Evolutionary conservation across 2,797 vertebrate genomes (phyloP).

Genomic region (Cottoperca gobio): DNA sequence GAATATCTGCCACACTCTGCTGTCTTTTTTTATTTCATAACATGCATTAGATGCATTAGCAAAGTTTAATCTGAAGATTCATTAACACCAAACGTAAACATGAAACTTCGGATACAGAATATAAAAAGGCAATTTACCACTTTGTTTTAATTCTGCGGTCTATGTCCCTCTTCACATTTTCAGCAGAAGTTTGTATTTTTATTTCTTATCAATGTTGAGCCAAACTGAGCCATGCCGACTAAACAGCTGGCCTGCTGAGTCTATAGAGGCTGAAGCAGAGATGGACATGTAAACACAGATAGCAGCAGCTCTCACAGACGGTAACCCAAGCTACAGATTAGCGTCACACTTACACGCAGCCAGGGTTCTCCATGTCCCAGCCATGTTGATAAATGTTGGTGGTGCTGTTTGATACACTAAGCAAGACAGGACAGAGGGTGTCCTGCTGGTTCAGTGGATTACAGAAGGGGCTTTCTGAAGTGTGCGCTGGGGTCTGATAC

Average conservation of each 20-base stretch:
- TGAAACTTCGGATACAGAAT: background rate
- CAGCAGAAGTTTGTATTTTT: conserved; percentile 49
- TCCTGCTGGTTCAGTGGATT: conserved; percentile 26
- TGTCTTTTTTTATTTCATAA: background rate
- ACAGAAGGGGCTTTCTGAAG: background rate
- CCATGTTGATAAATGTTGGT: conserved; percentile 63
- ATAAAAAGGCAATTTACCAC: background rate
- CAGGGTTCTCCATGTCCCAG: conserved; percentile 73
- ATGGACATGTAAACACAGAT: conserved; percentile 76
- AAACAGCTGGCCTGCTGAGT: conserved; percentile 84
- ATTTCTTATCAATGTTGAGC: conserved; percentile 59
- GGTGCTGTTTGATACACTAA: conserved; percentile 27
- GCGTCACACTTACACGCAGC: conserved; percentile 73
- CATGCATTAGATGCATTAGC: background rate
- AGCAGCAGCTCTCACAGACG: conserved; percentile 59
- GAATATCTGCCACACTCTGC: background rate
- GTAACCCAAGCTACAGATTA: conserved; percentile 79
- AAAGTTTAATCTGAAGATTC: background rate
- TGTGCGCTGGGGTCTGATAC: background rate
- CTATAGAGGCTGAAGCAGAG: conserved; percentile 68
- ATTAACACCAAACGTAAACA: conserved; percentile 3
- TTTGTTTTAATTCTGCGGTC: background rate
- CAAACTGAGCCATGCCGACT: conserved; percentile 70
- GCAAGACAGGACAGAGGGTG: conserved; percentile 15
- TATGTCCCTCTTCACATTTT: conserved; percentile 10